Conservation (phyloP, 2,797 vertebrate genomes). For the Synaphobranchus kaupii region DNA sequence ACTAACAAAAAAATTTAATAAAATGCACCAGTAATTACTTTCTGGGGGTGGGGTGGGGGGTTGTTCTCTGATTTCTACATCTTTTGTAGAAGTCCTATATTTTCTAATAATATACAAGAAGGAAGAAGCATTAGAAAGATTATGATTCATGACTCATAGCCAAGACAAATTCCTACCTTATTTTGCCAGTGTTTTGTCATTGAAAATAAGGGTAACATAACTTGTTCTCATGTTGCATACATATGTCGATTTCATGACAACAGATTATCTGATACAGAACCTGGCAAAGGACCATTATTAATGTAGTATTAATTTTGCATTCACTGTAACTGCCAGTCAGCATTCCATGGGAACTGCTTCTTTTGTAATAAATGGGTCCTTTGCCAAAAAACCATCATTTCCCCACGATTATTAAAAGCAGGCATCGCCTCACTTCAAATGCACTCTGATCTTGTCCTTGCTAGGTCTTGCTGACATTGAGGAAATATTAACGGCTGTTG, state of each 20-base stretch:
- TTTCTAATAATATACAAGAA: not conserved
- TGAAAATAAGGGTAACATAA: slow-evolving; percentile 20
- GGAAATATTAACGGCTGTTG: not conserved
- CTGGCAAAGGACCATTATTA: not conserved
- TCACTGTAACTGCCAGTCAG: slow-evolving; percentile 1
- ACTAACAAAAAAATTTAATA: not conserved
- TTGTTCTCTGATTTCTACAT: not conserved
- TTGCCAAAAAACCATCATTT: slow-evolving; percentile 9
- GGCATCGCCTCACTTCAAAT: not conserved
- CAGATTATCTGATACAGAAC: not conserved
- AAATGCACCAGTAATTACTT: too few species aligned
- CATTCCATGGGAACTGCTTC: not conserved
- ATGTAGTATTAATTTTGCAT: not conserved
- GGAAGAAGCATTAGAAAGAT: not conserved
- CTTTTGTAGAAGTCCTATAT: not conserved
- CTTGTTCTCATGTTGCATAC: slow-evolving; percentile 40
- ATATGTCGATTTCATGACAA: not conserved
- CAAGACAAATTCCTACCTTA: not conserved
- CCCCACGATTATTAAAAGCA: slow-evolving; percentile 30
- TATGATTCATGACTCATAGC: not conserved
- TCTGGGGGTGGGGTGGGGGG: too few species aligned
- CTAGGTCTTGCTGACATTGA: not conserved
- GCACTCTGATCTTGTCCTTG: not conserved
- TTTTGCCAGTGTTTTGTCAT: not conserved
- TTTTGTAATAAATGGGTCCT: not conserved